These are phyloP conservation scores for Agrotis puta DNA, from an alignment of 2,888 invertebrate species.

Conservation along the genomic window DNA sequence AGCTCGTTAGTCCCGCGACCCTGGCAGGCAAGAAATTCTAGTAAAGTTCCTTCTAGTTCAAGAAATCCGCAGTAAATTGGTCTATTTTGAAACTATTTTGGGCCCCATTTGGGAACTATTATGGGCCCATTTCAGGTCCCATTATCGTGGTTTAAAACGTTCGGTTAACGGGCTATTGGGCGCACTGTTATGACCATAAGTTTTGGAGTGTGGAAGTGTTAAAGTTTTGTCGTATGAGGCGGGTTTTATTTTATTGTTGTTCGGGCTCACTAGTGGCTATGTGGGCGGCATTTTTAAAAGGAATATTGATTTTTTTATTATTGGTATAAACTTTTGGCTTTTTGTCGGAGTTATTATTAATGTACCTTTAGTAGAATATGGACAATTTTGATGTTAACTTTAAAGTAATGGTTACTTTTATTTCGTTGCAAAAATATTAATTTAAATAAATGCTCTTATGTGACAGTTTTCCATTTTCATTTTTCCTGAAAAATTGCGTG, in stretches of 20 bases:
- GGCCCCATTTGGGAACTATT: constrained; percentile 28
- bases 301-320: constrained; percentile 6
- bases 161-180: constrained; percentile 45
- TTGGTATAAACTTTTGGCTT: background rate
- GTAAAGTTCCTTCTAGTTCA: background rate
- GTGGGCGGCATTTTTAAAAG: constrained; percentile 18
- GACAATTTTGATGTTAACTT: too few relatives aligned
- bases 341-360: background rate
- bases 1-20: too few relatives aligned
- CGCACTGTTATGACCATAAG: constrained; percentile 49
- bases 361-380: background rate
- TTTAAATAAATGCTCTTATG: too few relatives aligned
- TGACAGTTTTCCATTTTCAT: too few relatives aligned
- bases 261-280: background rate
- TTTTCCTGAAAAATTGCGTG: too few relatives aligned
- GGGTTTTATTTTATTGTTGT: constrained; percentile 42
- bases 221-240: constrained; percentile 44
- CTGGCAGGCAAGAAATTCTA: background rate
- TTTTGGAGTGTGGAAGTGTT: constrained; percentile 43
- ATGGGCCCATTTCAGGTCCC: constrained; percentile 17
- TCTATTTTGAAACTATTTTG: constrained; percentile 36
- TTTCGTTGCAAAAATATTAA: too few relatives aligned
- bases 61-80: background rate
- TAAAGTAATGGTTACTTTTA: too few relatives aligned
- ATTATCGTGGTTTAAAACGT: constrained; percentile 56